phyloP scores from a whole-genome alignment of 53 echinoderm and acorn worm genomes.

The Temnopleurus reevesii region DNA sequence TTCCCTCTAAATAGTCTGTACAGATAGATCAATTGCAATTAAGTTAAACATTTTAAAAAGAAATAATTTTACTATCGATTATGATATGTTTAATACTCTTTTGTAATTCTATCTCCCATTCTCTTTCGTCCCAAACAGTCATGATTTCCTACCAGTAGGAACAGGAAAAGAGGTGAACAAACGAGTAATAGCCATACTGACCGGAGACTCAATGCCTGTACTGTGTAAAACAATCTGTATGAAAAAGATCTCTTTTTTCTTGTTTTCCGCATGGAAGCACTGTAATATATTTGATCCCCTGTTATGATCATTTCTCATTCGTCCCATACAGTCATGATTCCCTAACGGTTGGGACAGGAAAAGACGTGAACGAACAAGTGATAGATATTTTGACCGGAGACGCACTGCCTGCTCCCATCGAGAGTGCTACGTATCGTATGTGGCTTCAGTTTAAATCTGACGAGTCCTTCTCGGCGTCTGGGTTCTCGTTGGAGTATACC shows the following conservation, averaged over 20 bases:
- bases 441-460: slow-evolving; percentile 75
- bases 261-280: no score
- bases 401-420: not conserved
- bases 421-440: slow-evolving; percentile 61
- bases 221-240: no score
- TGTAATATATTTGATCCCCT: not conserved
- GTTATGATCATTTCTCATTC: not conserved
- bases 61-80: no score
- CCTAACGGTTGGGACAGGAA: slow-evolving; percentile 60
- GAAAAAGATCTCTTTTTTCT: no score
- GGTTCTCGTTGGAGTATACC: slow-evolving; percentile 64
- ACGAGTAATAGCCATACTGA: slow-evolving; percentile 53
- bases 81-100: no score
- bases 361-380: slow-evolving; percentile 58
- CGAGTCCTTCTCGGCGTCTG: slow-evolving; percentile 52
- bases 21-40: no score
- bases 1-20: no score
- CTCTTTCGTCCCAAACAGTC: slow-evolving; percentile 34
- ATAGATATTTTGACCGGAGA: slow-evolving; percentile 57
- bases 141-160: slow-evolving; percentile 67
- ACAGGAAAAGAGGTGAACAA: slow-evolving; percentile 55
- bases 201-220: slow-evolving; percentile 41
- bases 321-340: slow-evolving; percentile 65
- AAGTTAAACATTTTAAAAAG: no score
- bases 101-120: no score